phyloP scores from a whole-genome alignment of 2,797 vertebrate genomes.

The Emydoidea blandingii region DNA sequence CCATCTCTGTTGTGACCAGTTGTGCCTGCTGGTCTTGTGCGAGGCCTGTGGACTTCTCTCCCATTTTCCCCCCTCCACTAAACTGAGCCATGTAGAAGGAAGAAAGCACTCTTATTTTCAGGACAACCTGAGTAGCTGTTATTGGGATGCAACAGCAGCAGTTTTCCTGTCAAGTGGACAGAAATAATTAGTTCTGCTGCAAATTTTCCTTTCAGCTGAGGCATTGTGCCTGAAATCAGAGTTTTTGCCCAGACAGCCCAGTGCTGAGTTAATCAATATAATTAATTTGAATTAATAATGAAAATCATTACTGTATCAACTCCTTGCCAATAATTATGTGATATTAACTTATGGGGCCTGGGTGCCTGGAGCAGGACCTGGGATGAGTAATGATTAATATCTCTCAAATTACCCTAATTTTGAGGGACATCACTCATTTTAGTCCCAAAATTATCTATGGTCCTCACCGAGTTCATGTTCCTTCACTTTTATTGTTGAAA shows the following conservation, averaged over 20 bases:
- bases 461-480: constrained; percentile 39
- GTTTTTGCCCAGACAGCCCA: background rate
- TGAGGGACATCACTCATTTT: constrained; percentile 24
- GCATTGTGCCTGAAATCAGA: accelerated
- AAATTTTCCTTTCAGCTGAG: background rate
- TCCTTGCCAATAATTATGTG: background rate
- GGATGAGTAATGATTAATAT: background rate
- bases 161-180: background rate
- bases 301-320: background rate
- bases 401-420: constrained; percentile 15
- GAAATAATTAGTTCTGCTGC: background rate
- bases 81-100: background rate
- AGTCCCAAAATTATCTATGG: constrained; percentile 1
- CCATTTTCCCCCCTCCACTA: background rate
- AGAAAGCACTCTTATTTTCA: accelerated
- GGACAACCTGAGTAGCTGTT: background rate
- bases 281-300: accelerated
- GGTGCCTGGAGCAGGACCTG: background rate
- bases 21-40: background rate
- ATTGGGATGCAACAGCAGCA: background rate
- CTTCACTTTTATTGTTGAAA: background rate
- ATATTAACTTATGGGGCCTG: background rate
- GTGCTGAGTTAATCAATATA: accelerated
- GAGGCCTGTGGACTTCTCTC: background rate
- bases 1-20: background rate